Conservation (phyloP, 2,888 invertebrate species). For the Argynnis bischoffii region DNA sequence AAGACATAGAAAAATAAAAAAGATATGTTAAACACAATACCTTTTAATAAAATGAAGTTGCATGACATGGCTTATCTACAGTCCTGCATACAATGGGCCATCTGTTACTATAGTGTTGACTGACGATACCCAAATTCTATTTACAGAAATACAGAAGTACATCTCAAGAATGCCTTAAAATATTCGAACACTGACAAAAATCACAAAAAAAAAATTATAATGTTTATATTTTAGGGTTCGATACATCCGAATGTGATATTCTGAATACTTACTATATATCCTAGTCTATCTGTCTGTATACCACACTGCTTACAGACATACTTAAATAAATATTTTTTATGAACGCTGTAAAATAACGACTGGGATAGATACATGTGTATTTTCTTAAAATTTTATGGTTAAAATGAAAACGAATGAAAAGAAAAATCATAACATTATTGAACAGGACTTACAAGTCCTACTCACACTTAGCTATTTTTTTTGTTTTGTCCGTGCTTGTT, state of each 20-base stretch:
- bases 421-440: no score
- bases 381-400: no score
- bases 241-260: neutral
- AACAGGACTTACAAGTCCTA: no score
- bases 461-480: no score
- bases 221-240: neutral
- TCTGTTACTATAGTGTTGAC: constrained; percentile 65
- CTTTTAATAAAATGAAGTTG: neutral
- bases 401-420: no score
- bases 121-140: constrained; percentile 67
- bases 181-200: neutral
- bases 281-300: no score
- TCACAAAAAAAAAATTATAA: neutral
- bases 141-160: constrained; percentile 49
- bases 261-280: no score
- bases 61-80: constrained; percentile 61
- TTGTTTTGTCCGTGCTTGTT: no score
- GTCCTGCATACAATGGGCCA: constrained; percentile 62
- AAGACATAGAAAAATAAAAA: neutral
- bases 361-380: no score
- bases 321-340: no score
- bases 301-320: no score
- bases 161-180: constrained; percentile 29
- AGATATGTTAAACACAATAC: neutral
- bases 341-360: no score